These are phyloP conservation scores for Hippolais icterina DNA, from an alignment of 2,113 vertebrate genomes.

Conservation along the genomic window DNA sequence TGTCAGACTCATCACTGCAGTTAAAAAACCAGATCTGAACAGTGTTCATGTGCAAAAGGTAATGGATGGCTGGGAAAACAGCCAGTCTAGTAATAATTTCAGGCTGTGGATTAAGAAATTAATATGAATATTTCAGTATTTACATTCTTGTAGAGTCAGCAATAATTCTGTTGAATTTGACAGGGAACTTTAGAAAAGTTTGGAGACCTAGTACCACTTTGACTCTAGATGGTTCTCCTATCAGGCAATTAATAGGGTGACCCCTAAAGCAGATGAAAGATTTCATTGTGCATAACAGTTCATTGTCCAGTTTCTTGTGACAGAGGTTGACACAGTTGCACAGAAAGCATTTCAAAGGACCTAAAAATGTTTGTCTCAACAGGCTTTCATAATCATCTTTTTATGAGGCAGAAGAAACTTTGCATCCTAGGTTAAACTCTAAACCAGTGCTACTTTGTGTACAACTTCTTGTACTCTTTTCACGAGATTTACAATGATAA, in stretches of 20 bases:
- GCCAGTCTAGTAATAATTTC: neutral
- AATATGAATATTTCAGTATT: neutral
- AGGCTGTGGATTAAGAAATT: neutral
- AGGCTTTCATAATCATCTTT: neutral
- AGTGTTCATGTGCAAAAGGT: neutral
- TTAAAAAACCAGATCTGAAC: neutral
- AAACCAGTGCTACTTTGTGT: neutral
- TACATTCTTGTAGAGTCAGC: neutral
- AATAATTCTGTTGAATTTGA: neutral
- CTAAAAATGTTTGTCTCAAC: neutral
- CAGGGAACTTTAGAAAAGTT: neutral
- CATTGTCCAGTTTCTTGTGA: neutral
- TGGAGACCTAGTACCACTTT: neutral
- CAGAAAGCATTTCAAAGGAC: neutral
- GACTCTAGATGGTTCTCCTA: neutral
- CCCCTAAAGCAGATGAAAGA: neutral
- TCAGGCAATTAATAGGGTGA: neutral
- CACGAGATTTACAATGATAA: accelerated
- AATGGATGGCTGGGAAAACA: constrained; percentile 15
- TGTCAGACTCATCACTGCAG: neutral
- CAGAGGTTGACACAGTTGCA: neutral
- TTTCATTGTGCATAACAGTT: neutral
- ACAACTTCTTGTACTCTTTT: neutral
- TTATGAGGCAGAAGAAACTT: neutral
- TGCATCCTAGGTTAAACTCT: neutral